Evolutionary conservation across 1,140 invertebrate species (phyloP), one percentile per base, ranked within the genome.

Genomic region (Reticulitermes speratus): DNA sequence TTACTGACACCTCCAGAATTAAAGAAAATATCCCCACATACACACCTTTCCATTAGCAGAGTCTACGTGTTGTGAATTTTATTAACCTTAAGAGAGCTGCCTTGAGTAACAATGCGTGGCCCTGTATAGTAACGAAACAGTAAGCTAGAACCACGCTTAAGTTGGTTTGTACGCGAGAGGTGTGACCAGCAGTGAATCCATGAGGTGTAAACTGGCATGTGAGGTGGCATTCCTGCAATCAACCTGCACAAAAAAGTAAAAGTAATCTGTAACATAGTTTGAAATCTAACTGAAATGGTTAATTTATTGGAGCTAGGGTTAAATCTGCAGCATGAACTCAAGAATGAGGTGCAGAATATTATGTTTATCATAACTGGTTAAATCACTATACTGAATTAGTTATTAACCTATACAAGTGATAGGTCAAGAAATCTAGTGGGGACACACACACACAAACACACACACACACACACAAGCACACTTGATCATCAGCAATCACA

Each of bases 121-220:
- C 75, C 85, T 84, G 93, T 94, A 89, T 96, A 96, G 90, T 96
- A 96, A 88, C 96, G 94, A 92, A 95, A 96, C 87, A 97, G 93
- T 16, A 97, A 89, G 86, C 95, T 97, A 86, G 95, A 96, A 12
- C 97, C 97, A 84, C 97, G 93, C 90, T 97, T 97, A 48, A 97
- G 92, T 89, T 97, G 95, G 86, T 95, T 94, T 44, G 93, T 93
- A 75, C 90, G 89, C 21, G 94, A 92, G 65, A 98, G 90, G 89
- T 97, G 95, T 38, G 91, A 92, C 94, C 95, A 97, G 90, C 97
- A 98, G 86, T 95, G 92, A 5, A 94, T 89, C 97, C 97, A 98
- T 84, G 91, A 93, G 6, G 90, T 90, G 89, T 97, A 98, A 32
- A 93, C 90, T 59, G 96, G 96, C 96, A 97, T 97, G 21, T 93